These are phyloP conservation scores for Mellilla xanthometata DNA, from an alignment of 2,888 invertebrate genomes.

Conservation along the genomic window DNA sequence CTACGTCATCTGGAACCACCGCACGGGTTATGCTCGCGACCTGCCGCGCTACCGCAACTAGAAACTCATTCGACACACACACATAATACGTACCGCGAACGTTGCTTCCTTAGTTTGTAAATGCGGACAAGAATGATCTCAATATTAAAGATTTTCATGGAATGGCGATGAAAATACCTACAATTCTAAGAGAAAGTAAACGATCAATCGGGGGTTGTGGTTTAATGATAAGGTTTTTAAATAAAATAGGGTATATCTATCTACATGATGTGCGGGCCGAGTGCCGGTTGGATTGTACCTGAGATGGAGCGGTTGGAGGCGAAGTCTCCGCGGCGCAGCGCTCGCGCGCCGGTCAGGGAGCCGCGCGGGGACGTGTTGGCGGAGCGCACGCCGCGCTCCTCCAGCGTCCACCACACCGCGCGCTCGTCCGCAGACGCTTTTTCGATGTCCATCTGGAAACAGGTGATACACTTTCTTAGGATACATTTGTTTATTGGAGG, in stretches of 20 bases:
- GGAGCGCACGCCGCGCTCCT: constrained; percentile 90
- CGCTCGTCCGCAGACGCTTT: constrained; percentile 94
- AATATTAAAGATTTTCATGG: constrained; percentile 14
- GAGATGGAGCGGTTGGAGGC: constrained; percentile 89
- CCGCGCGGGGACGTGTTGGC: constrained; percentile 91
- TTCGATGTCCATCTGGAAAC: constrained; percentile 85
- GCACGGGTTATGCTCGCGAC: not conserved
- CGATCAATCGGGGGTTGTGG: not conserved
- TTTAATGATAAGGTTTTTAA: not conserved
- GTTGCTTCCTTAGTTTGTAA: constrained; percentile 22
- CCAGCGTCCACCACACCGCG: constrained; percentile 94
- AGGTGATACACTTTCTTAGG: too few relatives aligned
- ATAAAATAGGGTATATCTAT: not conserved
- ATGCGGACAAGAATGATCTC: constrained; percentile 23
- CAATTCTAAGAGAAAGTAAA: not conserved
- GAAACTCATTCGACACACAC: constrained; percentile 11
- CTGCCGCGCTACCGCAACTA: not conserved
- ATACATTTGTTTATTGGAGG: too few relatives aligned
- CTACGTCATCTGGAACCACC: constrained; percentile 83
- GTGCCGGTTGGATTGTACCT: constrained; percentile 50
- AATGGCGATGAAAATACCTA: constrained; percentile 1
- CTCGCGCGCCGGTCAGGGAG: constrained; percentile 87
- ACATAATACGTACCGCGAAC: constrained; percentile 19
- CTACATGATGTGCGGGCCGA: not conserved
- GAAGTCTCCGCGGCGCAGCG: constrained; percentile 87